Base-by-base conservation (phyloP, 2,797 vertebrate species). In the Danionella dracula region DNA sequence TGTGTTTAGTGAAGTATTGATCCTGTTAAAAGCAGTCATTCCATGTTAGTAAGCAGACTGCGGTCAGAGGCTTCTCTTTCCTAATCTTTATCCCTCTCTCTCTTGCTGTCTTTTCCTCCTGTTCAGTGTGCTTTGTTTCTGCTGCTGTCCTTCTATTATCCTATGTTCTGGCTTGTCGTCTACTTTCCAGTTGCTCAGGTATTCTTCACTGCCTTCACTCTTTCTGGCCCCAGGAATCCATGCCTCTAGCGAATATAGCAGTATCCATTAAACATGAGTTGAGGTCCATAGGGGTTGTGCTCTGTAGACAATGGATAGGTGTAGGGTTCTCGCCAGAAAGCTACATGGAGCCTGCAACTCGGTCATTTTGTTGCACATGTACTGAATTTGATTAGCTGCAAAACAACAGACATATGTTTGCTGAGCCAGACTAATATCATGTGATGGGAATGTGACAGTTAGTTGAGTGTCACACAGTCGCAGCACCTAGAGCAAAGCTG, bases 1-100 rank as follows among this genome's bases (percentile, higher is more conserved):
- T 35, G 76, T 67, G 77, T 73, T 81, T 75, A 80, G 79, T 78
- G 61, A 71, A 0, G 60, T 73, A 83, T 79, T 70, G 80, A 85
- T 85, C 80, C 71, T 54, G 62, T 78, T 68, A 65, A 50, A 76
- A 82, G 73, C 50, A 63, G 77, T 81, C 73, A 72, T 81, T 83
- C 73, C 74, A 68, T 80, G 79, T 83, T 87, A 83, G 83, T 80
- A 74, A 66, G 56, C 35, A 70, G 37, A 29, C 56, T 70, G 72
- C 46, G 38, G 55, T 55, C 44, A 50, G 66, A 56, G 20, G 35
- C 56, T 51, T 29, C 11, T 31, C 13, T 27, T 63, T 17, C 38
- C 32, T 19, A 37, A 13, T 44, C 44, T 50, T 49, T 31, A 48
- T 50, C 48, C 62, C 50, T 32, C 38, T 67, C 50, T 32, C 38